These are phyloP conservation scores for Sinelater perroti DNA, from an alignment of 2,888 invertebrate species.

Conservation along the genomic window DNA sequence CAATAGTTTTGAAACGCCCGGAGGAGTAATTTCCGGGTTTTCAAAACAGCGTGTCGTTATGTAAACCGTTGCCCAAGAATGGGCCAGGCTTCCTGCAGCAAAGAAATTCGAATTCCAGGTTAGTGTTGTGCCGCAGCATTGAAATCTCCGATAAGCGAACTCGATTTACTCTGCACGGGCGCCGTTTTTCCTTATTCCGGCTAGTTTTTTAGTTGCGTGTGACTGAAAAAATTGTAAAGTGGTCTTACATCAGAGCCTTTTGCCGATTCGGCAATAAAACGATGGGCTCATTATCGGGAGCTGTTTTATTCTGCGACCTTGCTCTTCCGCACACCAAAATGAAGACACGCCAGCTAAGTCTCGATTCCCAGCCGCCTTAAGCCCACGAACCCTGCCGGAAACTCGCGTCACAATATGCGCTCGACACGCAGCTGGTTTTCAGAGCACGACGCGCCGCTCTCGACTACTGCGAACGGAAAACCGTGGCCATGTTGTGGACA, in stretches of 20 bases:
- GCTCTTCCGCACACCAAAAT: slow-evolving; percentile 22
- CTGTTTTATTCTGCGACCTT: slow-evolving; percentile 19
- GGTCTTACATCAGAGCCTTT: background rate
- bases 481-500: slow-evolving; percentile 49
- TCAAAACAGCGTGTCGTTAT: no score
- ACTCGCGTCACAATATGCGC: no score
- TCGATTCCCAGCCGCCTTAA: no score
- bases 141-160: background rate
- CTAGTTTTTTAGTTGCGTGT: no score
- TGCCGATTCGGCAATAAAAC: slow-evolving; percentile 1
- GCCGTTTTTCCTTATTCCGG: no score
- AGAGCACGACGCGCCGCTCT: slow-evolving; percentile 24
- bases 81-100: no score
- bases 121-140: background rate
- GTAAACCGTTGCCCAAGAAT: no score
- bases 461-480: slow-evolving; percentile 28
- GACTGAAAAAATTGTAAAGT: background rate
- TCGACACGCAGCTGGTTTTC: slow-evolving; percentile 5
- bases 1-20: background rate
- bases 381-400: no score
- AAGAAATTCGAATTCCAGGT: no score
- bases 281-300: slow-evolving; percentile 10
- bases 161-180: no score
- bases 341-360: no score
- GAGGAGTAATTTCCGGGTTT: no score